Evolutionary conservation across 1,140 invertebrate species (phyloP).

Genomic region (Paraescarpia echinospica): DNA sequence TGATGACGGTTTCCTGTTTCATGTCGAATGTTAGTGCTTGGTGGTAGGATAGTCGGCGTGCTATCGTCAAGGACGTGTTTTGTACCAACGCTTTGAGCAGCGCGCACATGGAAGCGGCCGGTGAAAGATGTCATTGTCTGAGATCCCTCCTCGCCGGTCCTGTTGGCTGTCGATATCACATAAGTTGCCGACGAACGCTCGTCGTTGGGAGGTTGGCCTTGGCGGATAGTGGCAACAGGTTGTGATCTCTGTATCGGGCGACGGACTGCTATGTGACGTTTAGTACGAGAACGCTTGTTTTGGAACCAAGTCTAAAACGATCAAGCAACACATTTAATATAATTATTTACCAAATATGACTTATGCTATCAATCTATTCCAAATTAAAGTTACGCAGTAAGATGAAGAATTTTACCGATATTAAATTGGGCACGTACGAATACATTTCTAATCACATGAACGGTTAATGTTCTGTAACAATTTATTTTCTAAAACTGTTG

Average conservation of each 20-base stretch:
- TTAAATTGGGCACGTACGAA: not conserved
- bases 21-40: not conserved
- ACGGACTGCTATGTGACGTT: not conserved
- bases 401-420: not conserved
- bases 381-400: not conserved
- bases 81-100: not conserved
- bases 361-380: not conserved
- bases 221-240: not conserved
- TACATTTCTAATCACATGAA: no score
- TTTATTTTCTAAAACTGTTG: no score
- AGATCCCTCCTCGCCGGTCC: not conserved
- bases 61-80: not conserved
- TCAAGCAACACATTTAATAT: not conserved
- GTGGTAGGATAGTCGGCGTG: not conserved
- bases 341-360: not conserved
- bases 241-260: not conserved
- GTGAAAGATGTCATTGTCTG: not conserved
- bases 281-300: not conserved
- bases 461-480: no score
- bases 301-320: not conserved
- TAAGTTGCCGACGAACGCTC: not conserved
- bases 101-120: not conserved
- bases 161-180: not conserved
- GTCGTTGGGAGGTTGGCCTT: not conserved
- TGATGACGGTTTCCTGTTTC: not conserved